phyloP scores from a whole-genome alignment of 1,140 invertebrate genomes.

The Conus betulinus region DNA sequence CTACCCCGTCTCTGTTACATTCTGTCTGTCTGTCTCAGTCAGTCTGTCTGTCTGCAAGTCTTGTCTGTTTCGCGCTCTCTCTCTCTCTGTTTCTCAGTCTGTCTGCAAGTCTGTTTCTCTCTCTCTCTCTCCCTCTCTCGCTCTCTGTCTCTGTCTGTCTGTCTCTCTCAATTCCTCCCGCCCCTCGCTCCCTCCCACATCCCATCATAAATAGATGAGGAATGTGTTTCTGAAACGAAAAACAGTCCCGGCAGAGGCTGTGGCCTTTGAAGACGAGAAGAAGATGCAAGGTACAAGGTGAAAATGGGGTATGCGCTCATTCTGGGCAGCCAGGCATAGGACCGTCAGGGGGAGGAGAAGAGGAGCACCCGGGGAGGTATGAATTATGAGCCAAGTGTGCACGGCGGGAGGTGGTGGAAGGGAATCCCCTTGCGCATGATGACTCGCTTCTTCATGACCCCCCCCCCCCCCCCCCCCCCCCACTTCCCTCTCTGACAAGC shows the following conservation, averaged over 20 bases:
- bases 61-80: background rate
- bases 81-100: background rate
- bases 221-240: background rate
- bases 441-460: background rate
- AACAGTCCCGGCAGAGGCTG: background rate
- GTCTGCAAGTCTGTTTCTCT: background rate
- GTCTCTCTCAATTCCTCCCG: background rate
- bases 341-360: background rate
- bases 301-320: constrained; percentile 17
- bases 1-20: background rate
- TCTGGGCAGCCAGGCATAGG: background rate
- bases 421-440: background rate
- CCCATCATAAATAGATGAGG: background rate
- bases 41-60: constrained; percentile 4
- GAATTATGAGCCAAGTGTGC: background rate
- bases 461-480: too few species aligned
- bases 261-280: background rate
- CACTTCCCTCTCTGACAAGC: background rate
- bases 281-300: background rate
- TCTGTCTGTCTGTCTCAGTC: constrained; percentile 15
- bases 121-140: background rate
- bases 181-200: background rate
- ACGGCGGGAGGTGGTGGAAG: background rate
- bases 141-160: background rate
- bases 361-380: background rate